Evolutionary conservation across 2,113 vertebrate genomes (phyloP).

Genomic region (Cololabis saira): DNA sequence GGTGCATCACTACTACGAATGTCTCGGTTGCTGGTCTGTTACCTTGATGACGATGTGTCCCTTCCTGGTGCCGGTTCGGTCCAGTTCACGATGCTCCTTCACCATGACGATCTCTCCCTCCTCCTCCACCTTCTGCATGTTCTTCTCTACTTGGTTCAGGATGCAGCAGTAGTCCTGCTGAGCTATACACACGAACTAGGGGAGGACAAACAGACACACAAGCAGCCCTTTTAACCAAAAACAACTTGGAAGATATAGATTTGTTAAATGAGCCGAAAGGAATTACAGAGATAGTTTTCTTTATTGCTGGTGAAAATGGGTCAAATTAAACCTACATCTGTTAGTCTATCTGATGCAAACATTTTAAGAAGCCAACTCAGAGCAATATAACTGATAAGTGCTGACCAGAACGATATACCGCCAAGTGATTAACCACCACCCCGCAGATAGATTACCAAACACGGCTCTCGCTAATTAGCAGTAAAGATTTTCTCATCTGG

Average conservation of each 20-base stretch:
- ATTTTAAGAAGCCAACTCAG: background rate
- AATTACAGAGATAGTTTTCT: too few species aligned
- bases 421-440: constrained; percentile 3
- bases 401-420: background rate
- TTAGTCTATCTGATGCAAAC: background rate
- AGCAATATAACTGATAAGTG: background rate
- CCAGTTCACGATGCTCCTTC: constrained; percentile 96
- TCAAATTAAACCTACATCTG: too few species aligned
- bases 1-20: too few species aligned
- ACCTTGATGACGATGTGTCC: constrained; percentile 99
- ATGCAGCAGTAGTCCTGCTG: constrained; percentile 99
- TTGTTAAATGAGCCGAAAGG: too few species aligned
- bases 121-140: constrained; percentile 99
- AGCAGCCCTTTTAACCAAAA: too few species aligned
- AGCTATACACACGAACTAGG: constrained; percentile 97
- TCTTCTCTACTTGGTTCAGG: constrained; percentile 99
- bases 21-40: constrained; percentile 23
- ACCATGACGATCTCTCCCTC: constrained; percentile 99
- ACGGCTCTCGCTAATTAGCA: constrained; percentile 12
- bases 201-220: constrained; percentile 5
- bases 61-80: constrained; percentile 97
- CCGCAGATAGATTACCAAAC: constrained; percentile 18
- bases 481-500: constrained; percentile 6
- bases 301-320: too few species aligned
- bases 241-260: too few species aligned